Percentiles rank a stretch among this genome's conserved stretches.
phyloP scores from a whole-genome alignment of 1,140 invertebrate species.

The Heliothis subflexa region DNA sequence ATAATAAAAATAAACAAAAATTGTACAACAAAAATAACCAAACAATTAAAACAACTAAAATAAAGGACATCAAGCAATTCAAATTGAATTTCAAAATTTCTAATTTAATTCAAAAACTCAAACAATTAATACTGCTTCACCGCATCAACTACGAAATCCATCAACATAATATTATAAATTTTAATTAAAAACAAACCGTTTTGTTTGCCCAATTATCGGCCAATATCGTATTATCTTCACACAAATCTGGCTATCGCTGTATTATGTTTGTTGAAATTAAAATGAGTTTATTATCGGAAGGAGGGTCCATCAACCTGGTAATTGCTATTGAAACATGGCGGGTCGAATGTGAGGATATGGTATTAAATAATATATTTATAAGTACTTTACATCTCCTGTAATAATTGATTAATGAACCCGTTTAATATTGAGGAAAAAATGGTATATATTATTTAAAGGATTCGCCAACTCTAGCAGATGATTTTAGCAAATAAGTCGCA shows the following conservation, averaged over 20 bases:
- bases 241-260: slow-evolving; percentile 64
- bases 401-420: too few species aligned
- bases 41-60: too few species aligned
- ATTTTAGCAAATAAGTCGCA: too few species aligned
- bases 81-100: too few species aligned
- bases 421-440: too few species aligned
- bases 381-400: too few species aligned
- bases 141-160: slow-evolving; percentile 4
- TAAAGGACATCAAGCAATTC: too few species aligned
- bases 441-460: too few species aligned
- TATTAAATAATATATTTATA: too few species aligned
- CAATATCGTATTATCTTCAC: slow-evolving; percentile 67
- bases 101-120: neutral
- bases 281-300: slow-evolving; percentile 52
- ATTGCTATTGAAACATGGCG: slow-evolving; percentile 56
- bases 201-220: slow-evolving; percentile 61
- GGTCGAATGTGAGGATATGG: slow-evolving; percentile 8
- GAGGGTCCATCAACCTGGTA: slow-evolving; percentile 45
- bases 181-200: slow-evolving; percentile 66
- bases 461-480: too few species aligned
- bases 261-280: slow-evolving; percentile 61
- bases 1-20: too few species aligned
- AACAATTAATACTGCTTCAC: neutral
- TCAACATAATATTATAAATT: slow-evolving; percentile 13
- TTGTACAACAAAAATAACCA: too few species aligned